Percentiles rank a stretch among this genome's conserved stretches.
These are phyloP conservation scores for Galago senegalensis DNA, from an alignment of 2,797 vertebrate genomes.

Conservation along the genomic window DNA sequence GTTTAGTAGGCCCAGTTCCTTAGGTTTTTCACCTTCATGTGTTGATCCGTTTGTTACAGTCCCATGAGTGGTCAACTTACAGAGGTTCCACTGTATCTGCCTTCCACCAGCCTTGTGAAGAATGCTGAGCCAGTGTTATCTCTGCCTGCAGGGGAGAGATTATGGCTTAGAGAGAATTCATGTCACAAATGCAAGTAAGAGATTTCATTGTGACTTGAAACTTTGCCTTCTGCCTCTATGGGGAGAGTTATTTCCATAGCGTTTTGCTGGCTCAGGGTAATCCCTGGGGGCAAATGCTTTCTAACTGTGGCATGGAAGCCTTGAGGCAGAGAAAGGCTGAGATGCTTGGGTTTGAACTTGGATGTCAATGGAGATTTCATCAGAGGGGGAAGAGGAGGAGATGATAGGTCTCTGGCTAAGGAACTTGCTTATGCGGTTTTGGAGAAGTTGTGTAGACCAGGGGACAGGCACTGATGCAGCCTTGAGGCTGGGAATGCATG, in stretches of 20 bases:
- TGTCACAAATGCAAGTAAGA: background rate
- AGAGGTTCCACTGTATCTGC: too few species aligned
- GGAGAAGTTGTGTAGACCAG: background rate
- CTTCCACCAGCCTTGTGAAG: background rate
- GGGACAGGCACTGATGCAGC: background rate
- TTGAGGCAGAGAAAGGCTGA: conserved; percentile 2
- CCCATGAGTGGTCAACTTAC: too few species aligned
- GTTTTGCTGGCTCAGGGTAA: background rate
- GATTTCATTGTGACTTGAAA: background rate
- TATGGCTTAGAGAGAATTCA: background rate
- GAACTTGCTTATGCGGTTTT: background rate
- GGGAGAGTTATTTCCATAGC: background rate
- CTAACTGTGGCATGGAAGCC: conserved; percentile 1
- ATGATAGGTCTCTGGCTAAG: background rate
- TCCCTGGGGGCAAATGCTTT: background rate
- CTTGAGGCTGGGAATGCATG: background rate
- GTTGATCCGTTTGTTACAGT: too few species aligned
- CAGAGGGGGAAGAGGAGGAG: background rate
- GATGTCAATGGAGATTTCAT: background rate
- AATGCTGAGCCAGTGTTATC: background rate
- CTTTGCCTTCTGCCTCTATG: background rate
- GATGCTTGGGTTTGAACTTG: conserved; percentile 22
- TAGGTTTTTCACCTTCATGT: too few species aligned
- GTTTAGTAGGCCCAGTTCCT: too few species aligned
- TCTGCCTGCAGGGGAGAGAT: background rate